Evolutionary conservation across 2,113 vertebrate genomes (phyloP), one percentile per base, ranked within the genome.

Genomic region (Galbula dea): DNA sequence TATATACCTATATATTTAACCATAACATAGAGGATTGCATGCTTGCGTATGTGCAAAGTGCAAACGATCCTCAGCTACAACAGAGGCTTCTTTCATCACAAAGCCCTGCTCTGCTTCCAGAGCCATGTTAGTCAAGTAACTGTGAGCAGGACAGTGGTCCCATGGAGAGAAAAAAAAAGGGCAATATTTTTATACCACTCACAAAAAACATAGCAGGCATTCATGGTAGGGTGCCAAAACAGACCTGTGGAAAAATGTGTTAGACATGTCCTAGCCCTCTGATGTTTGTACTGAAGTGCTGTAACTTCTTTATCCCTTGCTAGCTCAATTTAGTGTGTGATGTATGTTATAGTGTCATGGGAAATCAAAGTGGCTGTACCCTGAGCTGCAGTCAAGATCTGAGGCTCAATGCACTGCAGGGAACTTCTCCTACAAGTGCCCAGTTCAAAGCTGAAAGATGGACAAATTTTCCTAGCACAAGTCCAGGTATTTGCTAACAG

Each of bases 41-140:
- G 1, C 32, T 57, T 30, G 7, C 3, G 3, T 66, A 18, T 32
- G 10, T 17, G 34, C 23, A 39, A 14, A 41, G 9, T 23, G 12
- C 19, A 46, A 86, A 69, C 1, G 5, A 83, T 48, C 20, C 23
- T 12, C 49, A 58, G 9, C 54, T 79, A 51, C 32, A 79, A 17
- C 58, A 83, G 57, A 55, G 20, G 22, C 27, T 85, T 65, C 49
- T 86, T 62, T 74, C 41, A 58, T 29, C 79, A 80, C 58, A 54
- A 34, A 74, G 32, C 15, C 27, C 65, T 4, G 1, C 34, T 73
- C 22, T 52, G 1, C 59, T 62, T 74, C 51, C 48, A 81, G 32
- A 41, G 37, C 15, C 0, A 0, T 27, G 14, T 10, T 46, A n/a
- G n/a, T n/a, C n/a, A n/a, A n/a, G n/a, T n/a, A 26, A 83, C 34